These are phyloP conservation scores for Threskiornis aethiopicus DNA, from an alignment of 2,797 vertebrate species.

Conservation along the genomic window DNA sequence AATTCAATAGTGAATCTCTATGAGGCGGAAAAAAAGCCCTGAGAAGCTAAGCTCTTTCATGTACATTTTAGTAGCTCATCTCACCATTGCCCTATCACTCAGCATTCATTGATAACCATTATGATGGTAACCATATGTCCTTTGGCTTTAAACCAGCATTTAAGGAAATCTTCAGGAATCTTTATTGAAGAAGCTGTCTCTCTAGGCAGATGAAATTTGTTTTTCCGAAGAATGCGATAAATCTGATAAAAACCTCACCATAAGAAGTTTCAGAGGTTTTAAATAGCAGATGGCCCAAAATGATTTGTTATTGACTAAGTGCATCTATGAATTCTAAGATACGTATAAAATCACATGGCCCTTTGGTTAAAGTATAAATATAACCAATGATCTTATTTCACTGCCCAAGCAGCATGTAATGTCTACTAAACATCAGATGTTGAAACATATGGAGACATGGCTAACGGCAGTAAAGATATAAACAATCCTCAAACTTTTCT, in stretches of 20 bases:
- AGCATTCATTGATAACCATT: neutral
- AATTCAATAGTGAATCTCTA: neutral
- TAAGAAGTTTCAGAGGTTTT: neutral
- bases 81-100: neutral
- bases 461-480: neutral
- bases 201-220: neutral
- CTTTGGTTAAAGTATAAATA: neutral
- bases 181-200: neutral
- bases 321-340: neutral
- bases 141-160: neutral
- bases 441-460: neutral
- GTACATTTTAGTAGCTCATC: neutral
- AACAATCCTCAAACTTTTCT: neutral
- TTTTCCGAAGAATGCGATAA: neutral
- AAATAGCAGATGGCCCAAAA: neutral
- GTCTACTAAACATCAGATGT: constrained; percentile 3
- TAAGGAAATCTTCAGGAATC: neutral
- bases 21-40: neutral
- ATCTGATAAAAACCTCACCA: neutral
- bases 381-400: neutral
- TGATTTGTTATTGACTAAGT: constrained; percentile 16
- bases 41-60: neutral
- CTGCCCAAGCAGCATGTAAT: neutral
- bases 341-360: neutral
- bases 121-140: neutral